Evolutionary conservation across 2,797 vertebrate genomes (phyloP).

Genomic region (Sciurus vulgaris): DNA sequence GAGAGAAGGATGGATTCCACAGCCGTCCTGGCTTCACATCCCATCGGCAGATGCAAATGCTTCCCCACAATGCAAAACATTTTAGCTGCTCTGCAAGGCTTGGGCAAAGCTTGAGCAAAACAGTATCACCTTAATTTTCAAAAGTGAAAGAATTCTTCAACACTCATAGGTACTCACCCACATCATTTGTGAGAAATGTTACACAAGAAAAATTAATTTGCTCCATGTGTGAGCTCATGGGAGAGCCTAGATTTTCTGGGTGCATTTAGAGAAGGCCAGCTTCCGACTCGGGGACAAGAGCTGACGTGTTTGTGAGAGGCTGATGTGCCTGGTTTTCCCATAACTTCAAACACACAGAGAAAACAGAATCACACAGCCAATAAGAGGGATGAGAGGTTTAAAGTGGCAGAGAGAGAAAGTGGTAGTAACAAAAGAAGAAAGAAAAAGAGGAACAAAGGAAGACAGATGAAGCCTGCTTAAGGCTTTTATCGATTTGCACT

Average conservation of each 20-base stretch:
- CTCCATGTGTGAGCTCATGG: background rate
- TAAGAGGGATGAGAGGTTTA: background rate
- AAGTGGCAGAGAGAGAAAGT: slow-evolving; percentile 42
- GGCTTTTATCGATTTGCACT: slow-evolving; percentile 81
- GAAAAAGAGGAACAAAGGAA: slow-evolving; percentile 50
- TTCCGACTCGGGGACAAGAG: background rate
- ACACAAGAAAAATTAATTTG: background rate
- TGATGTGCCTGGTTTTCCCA: background rate
- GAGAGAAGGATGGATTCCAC: background rate
- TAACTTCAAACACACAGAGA: background rate
- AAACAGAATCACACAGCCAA: slow-evolving; percentile 4
- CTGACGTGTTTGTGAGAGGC: background rate
- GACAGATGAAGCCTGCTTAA: slow-evolving; percentile 77
- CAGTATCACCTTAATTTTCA: background rate
- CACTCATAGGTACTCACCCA: background rate
- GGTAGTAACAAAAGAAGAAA: slow-evolving; percentile 35
- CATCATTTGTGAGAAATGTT: background rate
- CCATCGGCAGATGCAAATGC: background rate
- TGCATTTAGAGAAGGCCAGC: background rate
- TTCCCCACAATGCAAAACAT: background rate
- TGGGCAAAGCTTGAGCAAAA: background rate
- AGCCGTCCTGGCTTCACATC: background rate
- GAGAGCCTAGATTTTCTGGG: background rate
- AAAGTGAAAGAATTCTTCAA: background rate
- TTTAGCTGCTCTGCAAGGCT: background rate